Conservation (phyloP, 2,113 vertebrate genomes). For the Talpa occidentalis region DNA sequence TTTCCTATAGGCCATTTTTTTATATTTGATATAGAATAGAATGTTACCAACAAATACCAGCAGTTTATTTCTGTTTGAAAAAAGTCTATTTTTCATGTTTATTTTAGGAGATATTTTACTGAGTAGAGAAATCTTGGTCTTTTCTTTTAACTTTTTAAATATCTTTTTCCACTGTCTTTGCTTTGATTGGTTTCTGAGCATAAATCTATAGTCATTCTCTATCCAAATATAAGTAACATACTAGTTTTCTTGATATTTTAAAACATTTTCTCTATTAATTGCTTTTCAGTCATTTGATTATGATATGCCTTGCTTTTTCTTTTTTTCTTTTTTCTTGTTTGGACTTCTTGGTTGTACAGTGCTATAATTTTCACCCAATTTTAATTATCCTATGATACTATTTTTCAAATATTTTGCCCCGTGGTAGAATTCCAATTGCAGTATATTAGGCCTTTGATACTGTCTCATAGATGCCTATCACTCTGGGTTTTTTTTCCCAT, state of each 20-base stretch:
- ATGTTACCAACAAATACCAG: too few relatives aligned
- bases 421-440: background rate
- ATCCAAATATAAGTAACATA: background rate
- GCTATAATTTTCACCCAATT: background rate
- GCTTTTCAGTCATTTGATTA: background rate
- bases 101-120: too few relatives aligned
- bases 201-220: background rate
- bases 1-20: too few relatives aligned
- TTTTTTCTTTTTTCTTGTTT: background rate
- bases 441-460: background rate
- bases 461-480: background rate
- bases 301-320: background rate
- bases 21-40: too few relatives aligned
- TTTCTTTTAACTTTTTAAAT: too few relatives aligned
- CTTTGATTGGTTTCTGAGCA: background rate
- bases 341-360: background rate
- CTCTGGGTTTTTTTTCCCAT: background rate
- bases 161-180: background rate
- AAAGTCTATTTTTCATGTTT: too few relatives aligned
- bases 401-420: background rate
- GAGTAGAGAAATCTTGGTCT: too few relatives aligned
- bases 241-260: background rate
- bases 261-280: background rate
- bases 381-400: background rate
- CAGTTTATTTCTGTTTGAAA: too few relatives aligned